Evolutionary conservation across 2,888 invertebrate species (phyloP), one percentile per base, ranked within the genome.

Genomic region (Mactromeris polynyma): DNA sequence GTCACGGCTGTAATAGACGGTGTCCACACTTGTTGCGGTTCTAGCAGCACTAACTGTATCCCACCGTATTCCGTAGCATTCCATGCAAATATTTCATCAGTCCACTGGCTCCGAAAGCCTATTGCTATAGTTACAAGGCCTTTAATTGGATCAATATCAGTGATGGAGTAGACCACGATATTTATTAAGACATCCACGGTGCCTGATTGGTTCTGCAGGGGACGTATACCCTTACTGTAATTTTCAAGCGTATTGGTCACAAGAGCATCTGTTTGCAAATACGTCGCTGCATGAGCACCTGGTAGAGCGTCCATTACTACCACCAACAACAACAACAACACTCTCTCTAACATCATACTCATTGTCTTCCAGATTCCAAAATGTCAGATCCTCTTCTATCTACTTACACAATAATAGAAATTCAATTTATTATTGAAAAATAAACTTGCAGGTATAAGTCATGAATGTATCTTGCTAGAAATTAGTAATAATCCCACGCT

Each of bases 91-190:
- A 38, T 82, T 40, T 82, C 38, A 64, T 82, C 82, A 14, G 0
- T 6, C 82, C 82, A 82, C 4, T 0, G 2, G 3, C 19, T 42
- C 1, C 11, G 26, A 17, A 42, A 33, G 4, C 51, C 46, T 51
- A 81, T n/a, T 7, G 81, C 51, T 9, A 81, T 21, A 19, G 81
- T 33, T 3, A 51, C 31, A 51, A 51, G 26, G 19, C 81, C 81
- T 81, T 51, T 81, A 31, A 81, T 51, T 31, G 51, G 46, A 51
- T 81, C 51, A 2, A 81, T 81, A 33, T 81, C 81, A 11, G 81
- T 51, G 21, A 81, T 33, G 6, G 81, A 17, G 51, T 81, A 42
- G 31, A 81, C 51, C 31, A n/a, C 31, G 0, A 81, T 19, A 51
- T 51, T 31, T 21, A 51, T 81, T 33, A n/a, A 26, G 42, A 81